phyloP scores from a whole-genome alignment of 2,888 invertebrate species.

The Oscheius myriophilus region DNA sequence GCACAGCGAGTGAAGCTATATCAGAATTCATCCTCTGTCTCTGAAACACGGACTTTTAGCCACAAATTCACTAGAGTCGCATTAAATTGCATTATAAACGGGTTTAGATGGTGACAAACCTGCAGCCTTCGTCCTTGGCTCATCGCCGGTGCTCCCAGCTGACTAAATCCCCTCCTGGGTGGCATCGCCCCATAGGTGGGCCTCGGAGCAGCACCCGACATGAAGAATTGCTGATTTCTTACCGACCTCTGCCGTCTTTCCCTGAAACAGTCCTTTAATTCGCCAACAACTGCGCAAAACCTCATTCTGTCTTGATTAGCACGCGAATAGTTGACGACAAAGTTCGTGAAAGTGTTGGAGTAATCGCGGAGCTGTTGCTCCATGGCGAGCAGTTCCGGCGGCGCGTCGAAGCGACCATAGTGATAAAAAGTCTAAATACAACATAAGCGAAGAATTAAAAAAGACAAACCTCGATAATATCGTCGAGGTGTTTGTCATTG shows the following conservation, averaged over 20 bases:
- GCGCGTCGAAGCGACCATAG: slow-evolving; percentile 19
- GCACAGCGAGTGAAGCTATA: no score
- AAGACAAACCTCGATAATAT: slow-evolving; percentile 16
- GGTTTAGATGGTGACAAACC: no score
- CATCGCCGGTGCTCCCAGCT: no score
- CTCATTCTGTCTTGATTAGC: background rate
- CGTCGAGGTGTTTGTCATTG: slow-evolving; percentile 12
- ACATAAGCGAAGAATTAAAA: background rate
- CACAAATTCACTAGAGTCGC: no score
- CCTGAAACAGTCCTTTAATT: slow-evolving; percentile 5
- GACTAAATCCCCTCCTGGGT: no score
- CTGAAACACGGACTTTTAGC: no score
- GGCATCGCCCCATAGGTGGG: no score
- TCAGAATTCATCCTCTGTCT: no score
- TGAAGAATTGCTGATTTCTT: background rate
- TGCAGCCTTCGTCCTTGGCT: no score
- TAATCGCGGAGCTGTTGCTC: slow-evolving; percentile 22
- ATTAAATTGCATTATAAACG: no score
- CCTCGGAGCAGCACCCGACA: no score
- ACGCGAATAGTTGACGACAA: slow-evolving; percentile 14
- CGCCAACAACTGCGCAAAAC: background rate
- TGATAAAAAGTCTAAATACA: slow-evolving; percentile 15
- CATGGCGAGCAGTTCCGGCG: slow-evolving; percentile 15
- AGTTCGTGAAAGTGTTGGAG: slow-evolving; percentile 18
- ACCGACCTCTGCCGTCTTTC: slow-evolving; percentile 5